Evolutionary conservation across 2,888 invertebrate species (phyloP), one percentile per base, ranked within the genome.

Genomic region (Tetanocera ferruginea): DNA sequence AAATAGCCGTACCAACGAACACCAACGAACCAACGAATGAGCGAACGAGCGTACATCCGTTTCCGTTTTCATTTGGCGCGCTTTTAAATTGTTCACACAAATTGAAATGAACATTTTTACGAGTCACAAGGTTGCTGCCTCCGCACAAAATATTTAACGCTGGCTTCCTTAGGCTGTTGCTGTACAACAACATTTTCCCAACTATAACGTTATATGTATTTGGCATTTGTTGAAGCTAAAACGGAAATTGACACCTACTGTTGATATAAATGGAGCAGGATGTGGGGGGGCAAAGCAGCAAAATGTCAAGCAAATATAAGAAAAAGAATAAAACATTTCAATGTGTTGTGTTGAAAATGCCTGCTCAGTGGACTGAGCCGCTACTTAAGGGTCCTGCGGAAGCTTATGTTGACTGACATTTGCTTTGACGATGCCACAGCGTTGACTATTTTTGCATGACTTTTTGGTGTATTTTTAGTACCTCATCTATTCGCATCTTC

Each of bases 31-130:
- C 71, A 28, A 2, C 34, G n/a, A 52, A 70, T 28, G 52, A 70
- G 31, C 23, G 28, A 8, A 55, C 55, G 71, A 31, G 71, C 28
- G 69, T 28, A 55, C 71, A 55, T 71, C 71, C 71, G 62, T 57
- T 71, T 76, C 76, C 76, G 71, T 62, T 76, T 71, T 51, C 71
- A 28, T 71, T 62, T 71, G 49, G 6, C 23, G 31, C 23, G 55
- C 71, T 34, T 23, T 14, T 31, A 71, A 55, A 52, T 52, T 52
- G 17, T 55, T 17, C 71, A 34, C 52, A 71, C 55, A 71, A 71
- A 71, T 71, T 71, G 52, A 71, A 71, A 52, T 71, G 71, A 71
- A 71, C 34, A 71, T 71, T 52, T 71, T 71, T 71, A n/a, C 37
- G 71, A 52, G 71, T 55, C 34, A n/a, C 31, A 71, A 19, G 49